Percentiles rank a stretch among this genome's conserved stretches.
Conservation (phyloP, 2,113 vertebrate genomes). For the Epinephelus moara region DNA sequence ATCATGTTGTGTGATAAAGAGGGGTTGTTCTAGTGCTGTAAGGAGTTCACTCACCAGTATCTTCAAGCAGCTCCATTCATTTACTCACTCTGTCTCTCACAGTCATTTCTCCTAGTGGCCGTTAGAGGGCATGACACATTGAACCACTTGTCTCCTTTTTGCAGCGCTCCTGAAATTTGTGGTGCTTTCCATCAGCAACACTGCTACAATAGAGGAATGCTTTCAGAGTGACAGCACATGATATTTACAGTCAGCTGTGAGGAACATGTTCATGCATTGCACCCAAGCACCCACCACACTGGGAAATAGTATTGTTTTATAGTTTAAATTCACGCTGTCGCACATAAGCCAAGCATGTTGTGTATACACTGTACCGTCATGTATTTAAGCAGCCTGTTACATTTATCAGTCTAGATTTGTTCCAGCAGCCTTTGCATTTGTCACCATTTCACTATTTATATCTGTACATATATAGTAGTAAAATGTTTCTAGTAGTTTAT, state of each 20-base stretch:
- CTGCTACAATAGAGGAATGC: not conserved
- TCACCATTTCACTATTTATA: no score
- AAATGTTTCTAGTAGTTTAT: no score
- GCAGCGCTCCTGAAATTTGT: not conserved
- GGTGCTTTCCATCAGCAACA: not conserved
- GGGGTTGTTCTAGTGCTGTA: not conserved
- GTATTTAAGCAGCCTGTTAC: no score
- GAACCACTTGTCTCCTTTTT: constrained; percentile 7
- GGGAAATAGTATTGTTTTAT: no score
- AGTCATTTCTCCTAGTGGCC: constrained; percentile 1
- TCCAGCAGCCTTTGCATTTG: no score
- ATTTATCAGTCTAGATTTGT: no score
- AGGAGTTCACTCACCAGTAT: not conserved
- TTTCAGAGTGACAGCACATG: not conserved
- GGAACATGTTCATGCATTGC: not conserved
- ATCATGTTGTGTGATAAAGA: not conserved
- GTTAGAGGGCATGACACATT: constrained; percentile 1
- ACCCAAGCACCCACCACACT: no score
- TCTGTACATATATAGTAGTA: no score
- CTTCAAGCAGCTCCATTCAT: not conserved
- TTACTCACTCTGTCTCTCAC: not conserved
- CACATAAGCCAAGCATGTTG: no score
- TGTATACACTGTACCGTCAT: no score
- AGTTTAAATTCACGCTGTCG: no score
- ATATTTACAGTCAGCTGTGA: not conserved